phyloP scores from a whole-genome alignment of 1,140 invertebrate genomes.

The Micrasema minimum region DNA sequence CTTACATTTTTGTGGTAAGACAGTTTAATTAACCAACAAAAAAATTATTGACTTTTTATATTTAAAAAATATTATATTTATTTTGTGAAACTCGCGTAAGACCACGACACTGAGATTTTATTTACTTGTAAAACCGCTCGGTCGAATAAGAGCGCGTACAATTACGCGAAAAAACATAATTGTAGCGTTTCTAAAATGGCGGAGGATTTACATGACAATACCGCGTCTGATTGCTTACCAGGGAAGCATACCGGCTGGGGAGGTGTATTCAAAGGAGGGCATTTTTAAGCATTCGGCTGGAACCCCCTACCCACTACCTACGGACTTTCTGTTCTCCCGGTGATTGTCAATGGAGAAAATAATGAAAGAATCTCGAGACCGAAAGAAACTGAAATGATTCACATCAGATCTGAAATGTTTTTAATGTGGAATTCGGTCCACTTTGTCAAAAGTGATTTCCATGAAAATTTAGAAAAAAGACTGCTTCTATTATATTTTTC shows the following conservation, averaged over 20 bases:
- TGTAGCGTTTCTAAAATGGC: conserved; percentile 42
- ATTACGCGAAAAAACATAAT: conserved; percentile 50
- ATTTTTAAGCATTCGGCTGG: conserved; percentile 7
- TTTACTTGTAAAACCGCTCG: conserved; percentile 35
- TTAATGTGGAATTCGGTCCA: too few relatives aligned
- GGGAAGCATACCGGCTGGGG: conserved; percentile 11
- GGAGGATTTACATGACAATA: conserved; percentile 50
- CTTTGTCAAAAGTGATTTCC: too few relatives aligned
- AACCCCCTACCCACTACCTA: not conserved
- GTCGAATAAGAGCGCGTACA: conserved; percentile 36
- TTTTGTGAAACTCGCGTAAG: conserved; percentile 4
- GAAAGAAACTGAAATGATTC: conserved; percentile 1
- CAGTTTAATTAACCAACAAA: too few relatives aligned
- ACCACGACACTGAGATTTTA: conserved; percentile 1
- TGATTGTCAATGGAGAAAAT: conserved; percentile 10
- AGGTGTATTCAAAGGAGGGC: not conserved
- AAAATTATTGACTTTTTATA: too few relatives aligned
- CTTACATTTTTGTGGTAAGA: too few relatives aligned
- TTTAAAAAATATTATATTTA: too few relatives aligned
- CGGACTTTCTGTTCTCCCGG: not conserved
- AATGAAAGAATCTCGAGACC: conserved; percentile 8
- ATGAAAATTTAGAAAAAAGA: too few relatives aligned
- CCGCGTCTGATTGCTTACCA: conserved; percentile 46
- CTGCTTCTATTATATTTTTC: too few relatives aligned
- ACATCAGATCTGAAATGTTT: too few relatives aligned